Base-by-base conservation (phyloP, 53 echinoderm and acorn worm species). In the Apostichopus leukothele region DNA sequence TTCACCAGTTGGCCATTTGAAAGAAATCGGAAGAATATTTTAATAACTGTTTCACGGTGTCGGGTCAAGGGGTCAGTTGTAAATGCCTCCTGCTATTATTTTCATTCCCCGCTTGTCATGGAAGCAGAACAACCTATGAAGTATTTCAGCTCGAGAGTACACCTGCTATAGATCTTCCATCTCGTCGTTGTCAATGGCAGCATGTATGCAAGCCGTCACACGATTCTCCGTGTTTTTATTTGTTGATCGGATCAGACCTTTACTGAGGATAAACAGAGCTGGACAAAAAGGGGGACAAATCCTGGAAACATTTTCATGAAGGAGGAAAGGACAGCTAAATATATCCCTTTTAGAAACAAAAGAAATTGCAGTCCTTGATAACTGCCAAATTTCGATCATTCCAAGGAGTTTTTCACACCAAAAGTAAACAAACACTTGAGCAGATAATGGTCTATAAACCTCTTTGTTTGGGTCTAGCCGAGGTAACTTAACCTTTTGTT, bases 41-140 rank as follows among this genome's bases (percentile, higher is more conserved):
- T 21, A 23, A 81, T 81, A 81, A 81, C 81, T 54, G 55, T 23
- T 54, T 81, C 81, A 54, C 55, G 23, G 23, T 53, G 55, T 11
- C 19, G 16, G 55, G 71, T 81, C 81, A 81, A 71, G 25, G 23
- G 81, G 14, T 81, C 81, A 81, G 81, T 14, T 81, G 81, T 55
- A 55, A 81, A 81, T 81, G 81, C 55, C 81, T 55, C 81, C 55
- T 55, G 21, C 54, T 19, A 81, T 39, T 39, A 39, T 3, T 81
- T 25, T 81, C 7, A 6, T 8, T 81, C 54, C 54, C 20, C 0
- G 21, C 81, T 57, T 81, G 81, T 81, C 81, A 81, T 16, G 21
- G 55, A 57, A 81, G 54, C 13, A 53, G 21, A 81, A 60, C 19
- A 50, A 26, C 20, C 18, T 22, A 22, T 16, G 55, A 59, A 55